phyloP scores from a whole-genome alignment of 2,797 vertebrate genomes.

The Morus bassanus region DNA sequence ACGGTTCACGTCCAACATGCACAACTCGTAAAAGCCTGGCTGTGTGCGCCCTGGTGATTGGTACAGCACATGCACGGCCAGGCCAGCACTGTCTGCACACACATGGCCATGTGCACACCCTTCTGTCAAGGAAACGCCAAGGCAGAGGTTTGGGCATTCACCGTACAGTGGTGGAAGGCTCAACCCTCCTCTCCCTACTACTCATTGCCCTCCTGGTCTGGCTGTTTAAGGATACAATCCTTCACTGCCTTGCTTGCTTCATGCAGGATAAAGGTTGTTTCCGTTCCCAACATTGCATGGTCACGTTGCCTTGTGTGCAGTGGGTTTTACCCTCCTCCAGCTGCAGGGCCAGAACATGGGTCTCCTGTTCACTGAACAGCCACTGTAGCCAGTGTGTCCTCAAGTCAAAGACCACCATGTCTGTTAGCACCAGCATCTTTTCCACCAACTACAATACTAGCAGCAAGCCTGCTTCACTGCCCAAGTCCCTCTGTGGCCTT shows the following conservation, averaged over 20 bases:
- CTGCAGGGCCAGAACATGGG: neutral
- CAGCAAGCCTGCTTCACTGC: neutral
- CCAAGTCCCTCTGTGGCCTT: neutral
- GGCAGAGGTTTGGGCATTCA: neutral
- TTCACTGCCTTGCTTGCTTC: neutral
- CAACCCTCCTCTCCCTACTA: neutral
- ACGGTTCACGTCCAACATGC: accelerated
- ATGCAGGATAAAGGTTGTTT: accelerated
- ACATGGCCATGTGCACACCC: accelerated
- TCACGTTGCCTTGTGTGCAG: accelerated
- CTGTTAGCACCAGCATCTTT: accelerated
- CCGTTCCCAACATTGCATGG: accelerated
- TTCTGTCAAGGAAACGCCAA: neutral
- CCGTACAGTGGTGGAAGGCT: accelerated
- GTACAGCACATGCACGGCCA: accelerated
- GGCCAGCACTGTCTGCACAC: neutral
- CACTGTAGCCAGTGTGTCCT: accelerated
- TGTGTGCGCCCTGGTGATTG: accelerated
- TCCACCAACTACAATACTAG: neutral
- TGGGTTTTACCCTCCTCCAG: neutral
- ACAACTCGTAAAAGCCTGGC: accelerated
- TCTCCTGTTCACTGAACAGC: neutral
- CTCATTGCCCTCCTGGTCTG: accelerated
- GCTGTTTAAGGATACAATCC: neutral
- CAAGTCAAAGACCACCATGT: neutral